These are phyloP conservation scores for Stichodactyla mertensii DNA, from an alignment of 64 coral and sea anemone species.

Conservation along the genomic window DNA sequence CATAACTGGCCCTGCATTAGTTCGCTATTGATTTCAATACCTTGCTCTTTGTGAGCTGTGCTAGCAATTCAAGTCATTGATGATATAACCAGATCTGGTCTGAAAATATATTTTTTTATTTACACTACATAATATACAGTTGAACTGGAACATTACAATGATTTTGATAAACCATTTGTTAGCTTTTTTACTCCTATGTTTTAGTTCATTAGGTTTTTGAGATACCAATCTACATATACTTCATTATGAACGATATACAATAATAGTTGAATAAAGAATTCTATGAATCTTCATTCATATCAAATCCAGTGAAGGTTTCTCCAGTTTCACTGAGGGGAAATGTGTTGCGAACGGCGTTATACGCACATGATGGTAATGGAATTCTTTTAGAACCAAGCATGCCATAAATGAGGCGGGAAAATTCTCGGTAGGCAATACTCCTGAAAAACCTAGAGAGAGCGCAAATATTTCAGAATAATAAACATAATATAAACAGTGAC, in stretches of 20 bases:
- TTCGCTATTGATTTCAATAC: too few relatives aligned
- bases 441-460: not conserved
- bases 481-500: too few relatives aligned
- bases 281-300: not conserved
- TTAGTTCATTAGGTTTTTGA: not conserved
- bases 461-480: not conserved
- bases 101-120: too few relatives aligned
- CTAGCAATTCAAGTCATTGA: too few relatives aligned
- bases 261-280: not conserved
- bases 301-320: not conserved
- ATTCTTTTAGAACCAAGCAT: slow-evolving; percentile 29
- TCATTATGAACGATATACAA: not conserved
- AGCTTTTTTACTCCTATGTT: too few relatives aligned
- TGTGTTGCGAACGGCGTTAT: not conserved
- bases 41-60: too few relatives aligned
- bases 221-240: not conserved
- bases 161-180: not conserved
- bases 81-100: not conserved
- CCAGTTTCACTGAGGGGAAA: not conserved
- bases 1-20: too few relatives aligned
- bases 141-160: not conserved
- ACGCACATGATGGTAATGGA: slow-evolving; percentile 36
- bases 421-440: slow-evolving; percentile 23
- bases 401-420: slow-evolving; percentile 28
- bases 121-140: not conserved